Evolutionary conservation across 37 sponge, comb jelly and placozoan species (phyloP), one percentile per base, ranked within the genome.

Genomic region (Halichondria panicea): DNA sequence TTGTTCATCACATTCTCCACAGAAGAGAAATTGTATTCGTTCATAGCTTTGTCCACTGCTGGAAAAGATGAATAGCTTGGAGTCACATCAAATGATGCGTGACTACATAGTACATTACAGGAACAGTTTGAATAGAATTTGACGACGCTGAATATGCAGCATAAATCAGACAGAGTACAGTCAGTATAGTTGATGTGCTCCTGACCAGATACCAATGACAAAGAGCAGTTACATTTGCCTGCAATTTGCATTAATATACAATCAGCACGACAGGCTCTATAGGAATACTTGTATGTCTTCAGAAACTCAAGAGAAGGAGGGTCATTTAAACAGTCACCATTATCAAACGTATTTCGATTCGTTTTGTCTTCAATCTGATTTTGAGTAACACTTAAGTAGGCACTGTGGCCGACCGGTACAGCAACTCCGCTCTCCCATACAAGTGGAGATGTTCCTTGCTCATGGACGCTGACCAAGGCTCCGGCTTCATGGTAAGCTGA

Each of bases 211-310:
- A n/a, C n/a, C n/a, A n/a, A n/a, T n/a, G n/a, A n/a, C n/a, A n/a
- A n/a, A n/a, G 70, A 11, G 54, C 81, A 81, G 3, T 62, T 43
- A 42, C 62, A 59, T 31, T 21, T 39, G n/a, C 34, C 55, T n/a
- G 72, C 72, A 62, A 63, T 53, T 25, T 59, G 21, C 3, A n/a
- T 71, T 2, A 59, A 30, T 27, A 37, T 35, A 32, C 60, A 55
- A 38, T 80, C 56, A 3, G 6, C 19, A 3, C 50, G 78, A 42
- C 78, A 77, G 54, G 78, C 78, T 36, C 67, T 25, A n/a, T 66
- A 28, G 36, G 67, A 66, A 30, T 77, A 77, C 7, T 54, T 24
- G 48, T 54, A 77, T 6, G 21, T 42, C 18, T 30, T 24, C n/a
- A 40, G 40, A 19, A 77, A 2, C 1, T 15, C 21, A 8, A 39